A percentile compares a stretch with the other conserved stretches of the same genome.
These are phyloP conservation scores for Parapsyche elsis DNA, from an alignment of 1,140 invertebrate species.

Conservation along the genomic window DNA sequence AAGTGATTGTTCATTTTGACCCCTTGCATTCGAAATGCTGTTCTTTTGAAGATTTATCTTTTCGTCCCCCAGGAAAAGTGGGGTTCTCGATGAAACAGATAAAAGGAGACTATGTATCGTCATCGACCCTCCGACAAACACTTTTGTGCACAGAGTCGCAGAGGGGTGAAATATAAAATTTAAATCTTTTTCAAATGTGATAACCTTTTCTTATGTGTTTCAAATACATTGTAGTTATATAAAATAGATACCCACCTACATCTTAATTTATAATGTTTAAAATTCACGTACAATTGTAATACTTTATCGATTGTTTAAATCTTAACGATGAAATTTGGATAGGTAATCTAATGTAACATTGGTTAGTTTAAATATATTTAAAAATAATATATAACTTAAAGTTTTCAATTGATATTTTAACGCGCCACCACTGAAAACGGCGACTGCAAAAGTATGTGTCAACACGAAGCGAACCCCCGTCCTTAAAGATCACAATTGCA, in stretches of 20 bases:
- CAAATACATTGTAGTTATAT: too few relatives aligned
- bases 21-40: slow-evolving; percentile 1
- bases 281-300: too few relatives aligned
- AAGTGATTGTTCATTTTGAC: slow-evolving; percentile 20
- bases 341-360: too few relatives aligned
- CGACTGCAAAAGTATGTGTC: background rate
- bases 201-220: too few relatives aligned
- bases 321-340: too few relatives aligned
- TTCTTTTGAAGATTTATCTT: slow-evolving; percentile 38
- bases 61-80: slow-evolving; percentile 12
- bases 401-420: background rate
- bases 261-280: too few relatives aligned
- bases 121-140: background rate
- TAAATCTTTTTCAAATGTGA: background rate
- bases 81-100: slow-evolving; percentile 24
- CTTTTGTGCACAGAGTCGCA: background rate
- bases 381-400: background rate
- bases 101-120: slow-evolving; percentile 5
- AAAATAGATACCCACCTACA: too few relatives aligned
- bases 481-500: background rate
- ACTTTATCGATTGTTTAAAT: too few relatives aligned
- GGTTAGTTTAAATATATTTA: too few relatives aligned
- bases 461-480: background rate
- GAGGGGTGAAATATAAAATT: background rate
- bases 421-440: too few relatives aligned